Evolutionary conservation across 2,797 vertebrate genomes (phyloP).

Genomic region (Taenioides sp.): DNA sequence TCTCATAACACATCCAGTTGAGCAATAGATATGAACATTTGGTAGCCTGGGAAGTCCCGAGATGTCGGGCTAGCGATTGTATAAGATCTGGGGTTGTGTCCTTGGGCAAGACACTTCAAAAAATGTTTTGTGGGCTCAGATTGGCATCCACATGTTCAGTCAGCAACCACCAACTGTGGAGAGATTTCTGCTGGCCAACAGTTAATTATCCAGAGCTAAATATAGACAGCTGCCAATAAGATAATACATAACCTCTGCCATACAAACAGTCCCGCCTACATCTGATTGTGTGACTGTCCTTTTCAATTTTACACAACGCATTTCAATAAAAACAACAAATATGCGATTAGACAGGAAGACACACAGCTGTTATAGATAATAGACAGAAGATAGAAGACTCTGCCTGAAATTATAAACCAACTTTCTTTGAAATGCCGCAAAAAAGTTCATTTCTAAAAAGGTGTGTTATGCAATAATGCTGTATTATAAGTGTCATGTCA

Average conservation of each 20-base stretch:
- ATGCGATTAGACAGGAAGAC: background rate
- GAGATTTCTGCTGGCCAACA: conserved; percentile 34
- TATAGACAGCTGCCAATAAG: conserved; percentile 46
- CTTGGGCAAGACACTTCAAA: background rate
- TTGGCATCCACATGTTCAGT: background rate
- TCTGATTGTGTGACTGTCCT: background rate
- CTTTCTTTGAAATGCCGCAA: too few species aligned
- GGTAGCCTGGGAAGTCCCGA: background rate
- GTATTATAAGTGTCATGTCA: background rate
- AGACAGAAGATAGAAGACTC: too few species aligned
- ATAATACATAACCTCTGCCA: conserved; percentile 38
- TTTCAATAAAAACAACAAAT: background rate
- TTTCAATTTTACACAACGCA: background rate
- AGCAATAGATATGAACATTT: background rate
- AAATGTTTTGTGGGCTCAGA: background rate
- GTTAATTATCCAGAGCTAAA: conserved; percentile 55
- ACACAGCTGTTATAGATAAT: background rate
- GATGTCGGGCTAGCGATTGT: background rate
- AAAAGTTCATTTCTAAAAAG: too few species aligned
- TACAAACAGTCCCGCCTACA: background rate
- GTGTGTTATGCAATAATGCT: too few species aligned
- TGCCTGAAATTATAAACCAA: too few species aligned
- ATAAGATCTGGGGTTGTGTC: background rate
- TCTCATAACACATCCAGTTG: background rate
- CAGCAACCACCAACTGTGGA: background rate